Conservation (phyloP, 2,113 vertebrate genomes). For the Emydura subglobosa region DNA sequence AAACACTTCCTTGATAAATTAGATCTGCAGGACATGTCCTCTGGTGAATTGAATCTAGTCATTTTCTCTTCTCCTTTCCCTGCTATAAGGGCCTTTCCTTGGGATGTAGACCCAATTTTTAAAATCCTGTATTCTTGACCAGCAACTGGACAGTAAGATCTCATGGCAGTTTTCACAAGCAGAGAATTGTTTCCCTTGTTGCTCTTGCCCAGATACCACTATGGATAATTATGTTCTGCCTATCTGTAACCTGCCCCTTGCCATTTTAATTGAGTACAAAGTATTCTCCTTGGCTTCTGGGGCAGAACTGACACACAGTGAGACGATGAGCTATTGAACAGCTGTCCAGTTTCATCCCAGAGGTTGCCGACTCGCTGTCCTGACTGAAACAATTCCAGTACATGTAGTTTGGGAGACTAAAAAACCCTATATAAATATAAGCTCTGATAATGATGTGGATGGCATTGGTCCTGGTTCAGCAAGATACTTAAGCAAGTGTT, state of each 20-base stretch:
- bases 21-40: neutral
- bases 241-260: neutral
- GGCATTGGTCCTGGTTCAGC: slow-evolving; percentile 6
- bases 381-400: neutral
- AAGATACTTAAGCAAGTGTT: neutral
- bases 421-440: neutral
- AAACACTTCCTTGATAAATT: neutral
- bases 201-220: neutral
- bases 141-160: neutral
- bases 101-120: neutral
- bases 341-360: slow-evolving; percentile 5
- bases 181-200: neutral
- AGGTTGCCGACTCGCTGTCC: neutral
- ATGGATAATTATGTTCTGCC: neutral
- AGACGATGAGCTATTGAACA: slow-evolving; percentile 41
- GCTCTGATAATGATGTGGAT: neutral
- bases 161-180: neutral
- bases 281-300: neutral
- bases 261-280: neutral
- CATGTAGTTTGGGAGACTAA: neutral
- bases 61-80: neutral
- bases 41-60: neutral
- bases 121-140: neutral
- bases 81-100: neutral
- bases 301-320: slow-evolving; percentile 18